Evolutionary conservation across 2,113 vertebrate species (phyloP).

Genomic region (Dascyllus trimaculatus): DNA sequence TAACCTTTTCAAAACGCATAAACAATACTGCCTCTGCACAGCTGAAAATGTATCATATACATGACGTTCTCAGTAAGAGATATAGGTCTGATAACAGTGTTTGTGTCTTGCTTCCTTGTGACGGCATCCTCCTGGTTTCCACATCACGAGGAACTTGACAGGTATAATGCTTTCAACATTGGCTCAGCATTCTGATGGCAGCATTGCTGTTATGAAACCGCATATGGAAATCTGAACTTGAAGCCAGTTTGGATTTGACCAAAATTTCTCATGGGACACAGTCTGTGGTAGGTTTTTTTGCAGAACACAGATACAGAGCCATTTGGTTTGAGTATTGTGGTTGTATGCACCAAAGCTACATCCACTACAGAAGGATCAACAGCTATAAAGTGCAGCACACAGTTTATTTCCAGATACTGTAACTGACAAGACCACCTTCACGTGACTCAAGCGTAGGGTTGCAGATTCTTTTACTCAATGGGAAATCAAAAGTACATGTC

Average conservation of each 20-base stretch:
- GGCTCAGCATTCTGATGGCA: not conserved
- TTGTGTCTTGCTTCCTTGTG: constrained; percentile 4
- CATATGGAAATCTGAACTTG: not conserved
- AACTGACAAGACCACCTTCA: too few species aligned
- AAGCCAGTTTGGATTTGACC: too few species aligned
- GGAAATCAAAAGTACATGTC: too few species aligned
- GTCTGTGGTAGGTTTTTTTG: too few species aligned
- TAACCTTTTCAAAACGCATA: not conserved
- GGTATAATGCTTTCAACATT: constrained; percentile 23
- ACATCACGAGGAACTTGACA: constrained; percentile 13
- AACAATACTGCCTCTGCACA: not conserved
- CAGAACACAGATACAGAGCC: not conserved
- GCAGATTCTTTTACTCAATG: too few species aligned
- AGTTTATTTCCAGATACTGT: not conserved
- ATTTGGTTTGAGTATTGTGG: not conserved
- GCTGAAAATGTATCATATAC: not conserved
- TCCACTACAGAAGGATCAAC: not conserved
- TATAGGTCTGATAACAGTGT: not conserved
- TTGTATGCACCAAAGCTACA: constrained; percentile 19
- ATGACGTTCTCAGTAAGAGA: not conserved
- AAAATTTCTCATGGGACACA: too few species aligned
- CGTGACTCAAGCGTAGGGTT: too few species aligned
- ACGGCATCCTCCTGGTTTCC: constrained; percentile 21
- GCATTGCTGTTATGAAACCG: not conserved
- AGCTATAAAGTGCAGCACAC: not conserved